Conservation (phyloP, 2,113 vertebrate genomes). For the Naja naja region DNA sequence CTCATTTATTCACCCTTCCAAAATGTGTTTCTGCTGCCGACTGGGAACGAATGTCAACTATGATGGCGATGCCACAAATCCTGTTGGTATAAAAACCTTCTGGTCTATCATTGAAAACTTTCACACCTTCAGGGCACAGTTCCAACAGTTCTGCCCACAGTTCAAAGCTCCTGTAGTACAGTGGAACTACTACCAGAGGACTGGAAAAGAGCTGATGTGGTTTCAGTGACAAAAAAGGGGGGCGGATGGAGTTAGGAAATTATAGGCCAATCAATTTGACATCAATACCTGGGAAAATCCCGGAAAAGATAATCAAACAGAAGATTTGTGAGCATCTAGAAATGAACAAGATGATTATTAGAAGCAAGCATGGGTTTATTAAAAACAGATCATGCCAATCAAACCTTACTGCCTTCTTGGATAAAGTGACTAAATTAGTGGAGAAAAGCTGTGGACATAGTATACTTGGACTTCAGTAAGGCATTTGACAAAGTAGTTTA, state of each 20-base stretch:
- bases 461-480: neutral
- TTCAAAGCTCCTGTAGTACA: neutral
- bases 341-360: neutral
- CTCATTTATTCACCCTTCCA: constrained; percentile 43
- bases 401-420: neutral
- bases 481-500: neutral
- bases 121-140: neutral
- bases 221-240: neutral
- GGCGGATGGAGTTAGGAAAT: neutral
- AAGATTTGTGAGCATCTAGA: neutral
- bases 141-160: neutral
- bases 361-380: neutral
- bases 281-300: neutral
- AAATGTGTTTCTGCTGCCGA: constrained; percentile 47
- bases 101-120: neutral
- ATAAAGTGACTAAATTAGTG: neutral
- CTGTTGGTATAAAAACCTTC: constrained; percentile 20
- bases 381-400: neutral
- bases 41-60: constrained; percentile 53
- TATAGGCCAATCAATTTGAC: neutral
- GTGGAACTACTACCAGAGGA: neutral
- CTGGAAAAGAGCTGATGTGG: neutral
- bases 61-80: constrained; percentile 6
- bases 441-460: neutral
- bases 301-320: neutral